Evolutionary conservation across 2,113 vertebrate species (phyloP), one percentile per base, ranked within the genome.

Genomic region (Bambusicola thoracicus): DNA sequence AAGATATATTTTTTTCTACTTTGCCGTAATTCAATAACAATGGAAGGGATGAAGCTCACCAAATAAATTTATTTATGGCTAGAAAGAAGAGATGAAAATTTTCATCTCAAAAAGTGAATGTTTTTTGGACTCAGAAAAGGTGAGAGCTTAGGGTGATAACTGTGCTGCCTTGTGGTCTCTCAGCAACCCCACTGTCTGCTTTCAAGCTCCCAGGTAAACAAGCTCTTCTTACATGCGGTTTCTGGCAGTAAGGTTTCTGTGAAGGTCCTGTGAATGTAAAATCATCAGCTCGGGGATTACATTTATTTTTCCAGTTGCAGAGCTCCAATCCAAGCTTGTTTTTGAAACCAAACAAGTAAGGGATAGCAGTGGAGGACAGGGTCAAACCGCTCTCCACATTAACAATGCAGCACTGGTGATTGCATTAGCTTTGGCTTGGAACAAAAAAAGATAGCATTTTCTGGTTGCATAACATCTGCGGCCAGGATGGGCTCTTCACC

Each of bases 221-320:
- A 43, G 2, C 8, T 61, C 13, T 58, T 66, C 41, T 81, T 51
- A 49, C 9, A 18, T 13, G 6, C 4, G 43, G 24, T 32, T 43
- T 76, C 55, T 83, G 13, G 48, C 32, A 86, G 30, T 8, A 61
- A 78, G 68, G 1, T 3, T 67, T 77, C 58, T 66, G 29, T 29
- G 73, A 70, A 80, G 5, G 27, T 72, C 1, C 0, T 1, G 36
- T 36, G 24, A 76, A 40, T 0, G 0, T 43, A 89, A 68, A 7
- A 68, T 11, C 18, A 62, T 58, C 25, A 53, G 5, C 32, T 67
- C 46, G 44, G 58, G 24, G 24, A 38, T 55, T 86, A 2, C 34
- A 18, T 78, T 81, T 90, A 25, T 72, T 80, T 66, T 77, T 91
- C 29, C 38, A 58, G 7, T 9, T 85, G n/a, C 29, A 76, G 27